Percentiles rank a stretch among this genome's conserved stretches.
phyloP scores from a whole-genome alignment of 2,888 invertebrate species.

The Dryococelus australis region DNA sequence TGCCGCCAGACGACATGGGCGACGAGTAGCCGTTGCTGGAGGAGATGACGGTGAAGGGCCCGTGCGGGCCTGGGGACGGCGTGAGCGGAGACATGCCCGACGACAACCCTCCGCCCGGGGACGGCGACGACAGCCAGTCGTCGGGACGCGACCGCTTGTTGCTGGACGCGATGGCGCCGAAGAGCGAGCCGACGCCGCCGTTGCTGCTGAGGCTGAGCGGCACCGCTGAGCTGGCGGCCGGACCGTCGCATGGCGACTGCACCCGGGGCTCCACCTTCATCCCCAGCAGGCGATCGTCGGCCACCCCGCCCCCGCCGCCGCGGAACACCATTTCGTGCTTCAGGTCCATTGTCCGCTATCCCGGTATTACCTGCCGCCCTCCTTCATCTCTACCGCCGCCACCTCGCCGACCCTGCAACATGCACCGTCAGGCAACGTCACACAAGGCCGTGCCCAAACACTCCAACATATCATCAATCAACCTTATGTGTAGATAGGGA shows the following conservation, averaged over 20 bases:
- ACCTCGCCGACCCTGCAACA: too few species aligned
- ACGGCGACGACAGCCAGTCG: constrained; percentile 71
- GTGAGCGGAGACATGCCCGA: constrained; percentile 61
- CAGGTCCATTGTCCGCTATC: constrained; percentile 63
- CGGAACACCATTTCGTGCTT: constrained; percentile 71
- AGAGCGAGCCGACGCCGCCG: constrained; percentile 54
- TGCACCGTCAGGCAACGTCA: neutral
- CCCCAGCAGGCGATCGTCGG: constrained; percentile 41
- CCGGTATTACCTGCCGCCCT: constrained; percentile 31
- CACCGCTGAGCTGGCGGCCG: neutral
- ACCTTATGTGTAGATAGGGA: too few species aligned
- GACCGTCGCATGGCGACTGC: constrained; percentile 52
- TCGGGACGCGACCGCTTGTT: constrained; percentile 65
- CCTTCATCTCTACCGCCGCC: neutral
- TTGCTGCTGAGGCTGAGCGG: constrained; percentile 49
- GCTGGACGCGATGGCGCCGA: constrained; percentile 57
- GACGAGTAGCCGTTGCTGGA: constrained; percentile 76
- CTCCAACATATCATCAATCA: too few species aligned
- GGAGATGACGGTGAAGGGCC: constrained; percentile 63
- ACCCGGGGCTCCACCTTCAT: constrained; percentile 62
- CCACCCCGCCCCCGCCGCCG: constrained; percentile 58
- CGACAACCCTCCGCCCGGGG: constrained; percentile 62
- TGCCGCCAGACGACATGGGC: constrained; percentile 80
- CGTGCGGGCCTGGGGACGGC: constrained; percentile 64
- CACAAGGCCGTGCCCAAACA: too few species aligned